Evolutionary conservation across 2,888 invertebrate genomes (phyloP).

Genomic region (Altica lythri): DNA sequence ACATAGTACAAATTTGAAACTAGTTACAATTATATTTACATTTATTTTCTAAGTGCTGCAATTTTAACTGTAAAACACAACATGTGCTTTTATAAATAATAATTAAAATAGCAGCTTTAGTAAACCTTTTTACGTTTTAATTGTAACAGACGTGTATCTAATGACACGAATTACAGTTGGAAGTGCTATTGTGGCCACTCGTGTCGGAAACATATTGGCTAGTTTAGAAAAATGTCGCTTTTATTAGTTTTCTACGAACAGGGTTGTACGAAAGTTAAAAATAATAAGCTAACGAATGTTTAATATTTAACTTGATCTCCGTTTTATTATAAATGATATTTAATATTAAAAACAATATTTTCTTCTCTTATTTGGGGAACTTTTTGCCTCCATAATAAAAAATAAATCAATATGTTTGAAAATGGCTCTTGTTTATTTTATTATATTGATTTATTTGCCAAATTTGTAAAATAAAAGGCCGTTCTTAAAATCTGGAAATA

Average conservation of each 20-base stretch:
- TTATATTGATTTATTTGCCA: no score
- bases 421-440: no score
- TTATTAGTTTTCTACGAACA: neutral
- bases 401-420: no score
- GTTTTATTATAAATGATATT: no score
- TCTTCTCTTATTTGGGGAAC: no score
- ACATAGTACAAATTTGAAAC: conserved; percentile 44
- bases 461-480: no score
- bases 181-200: conserved; percentile 19
- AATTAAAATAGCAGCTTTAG: conserved; percentile 41
- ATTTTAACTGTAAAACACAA: conserved; percentile 41
- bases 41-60: conserved; percentile 40
- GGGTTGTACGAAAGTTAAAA: neutral
- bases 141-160: conserved; percentile 38
- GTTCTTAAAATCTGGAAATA: no score
- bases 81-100: conserved; percentile 45
- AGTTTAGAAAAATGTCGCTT: conserved; percentile 10
- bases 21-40: conserved; percentile 45
- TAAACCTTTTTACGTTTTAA: conserved; percentile 39
- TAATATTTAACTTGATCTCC: no score
- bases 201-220: conserved; percentile 19
- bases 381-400: no score
- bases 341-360: no score
- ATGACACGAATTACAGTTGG: conserved; percentile 39
- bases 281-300: no score